Evolutionary conservation across 2,113 vertebrate genomes (phyloP), one percentile per base, ranked within the genome.

Genomic region (Spea multiplicata): DNA sequence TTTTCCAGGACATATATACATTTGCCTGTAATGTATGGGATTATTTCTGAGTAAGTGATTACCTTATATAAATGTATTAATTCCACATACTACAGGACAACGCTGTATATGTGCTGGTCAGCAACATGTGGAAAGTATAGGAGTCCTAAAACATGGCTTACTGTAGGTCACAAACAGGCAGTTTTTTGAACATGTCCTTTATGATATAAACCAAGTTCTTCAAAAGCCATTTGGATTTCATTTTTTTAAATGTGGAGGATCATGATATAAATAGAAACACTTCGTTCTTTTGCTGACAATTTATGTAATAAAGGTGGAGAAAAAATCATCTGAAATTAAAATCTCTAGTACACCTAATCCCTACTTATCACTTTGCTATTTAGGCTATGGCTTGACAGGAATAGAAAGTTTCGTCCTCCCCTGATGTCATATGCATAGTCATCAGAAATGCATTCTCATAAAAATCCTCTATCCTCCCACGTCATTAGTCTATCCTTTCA

Each of bases 381-480:
- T 70, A 62, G 66, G 59, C 48, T 76, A 61, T 49, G 16, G 55
- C 66, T 61, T 76, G 66, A 69, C 75, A 73, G 61, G 75, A 79
- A 79, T 79, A 79, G 77, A 79, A 79, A 79, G 77, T 74, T 67
- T 74, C 16, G 16, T 44, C 50, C 65, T 74, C 47, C 14, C 65
- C 57, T 74, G 78, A 80, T 80, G 78, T 80, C 71, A 80, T 74
- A 48, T 16, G 46, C 78, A 74, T 46, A 80, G 71, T 80, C 78
- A 80, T 80, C 78, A 61, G 13, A 10, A 44, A 74, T 73, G 65
- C 13, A 80, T 73, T 74, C 71, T 67, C 49, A 61, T 61, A 73
- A 73, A 30, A 80, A 80, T 74, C 78, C 64, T 16, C 71, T 73
- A 71, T 80, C 78, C 78, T 73, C 78, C 78, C 78, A 80, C 53